Percentiles rank a stretch among this genome's conserved stretches.
Conservation (phyloP, 2,797 vertebrate species). For the Phyllotis vaccarum region DNA sequence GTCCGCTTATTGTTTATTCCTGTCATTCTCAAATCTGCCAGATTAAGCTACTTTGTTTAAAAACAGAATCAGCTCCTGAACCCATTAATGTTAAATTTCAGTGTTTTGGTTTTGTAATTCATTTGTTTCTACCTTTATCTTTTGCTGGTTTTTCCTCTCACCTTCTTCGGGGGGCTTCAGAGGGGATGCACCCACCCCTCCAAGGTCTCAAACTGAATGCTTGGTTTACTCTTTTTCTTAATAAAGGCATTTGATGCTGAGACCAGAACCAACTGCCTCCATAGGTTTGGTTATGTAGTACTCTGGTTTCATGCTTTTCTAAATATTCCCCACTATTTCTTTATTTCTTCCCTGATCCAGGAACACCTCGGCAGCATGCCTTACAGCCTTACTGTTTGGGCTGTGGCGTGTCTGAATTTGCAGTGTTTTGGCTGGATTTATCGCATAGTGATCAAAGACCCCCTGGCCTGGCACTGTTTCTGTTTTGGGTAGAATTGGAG, state of each 20-base stretch:
- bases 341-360: constrained; percentile 57
- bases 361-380: not conserved
- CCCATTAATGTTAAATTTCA: constrained; percentile 63
- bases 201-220: constrained; percentile 52
- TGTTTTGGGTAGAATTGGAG: constrained; percentile 46
- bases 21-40: constrained; percentile 56
- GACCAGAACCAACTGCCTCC: constrained; percentile 56
- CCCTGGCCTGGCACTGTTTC: constrained; percentile 46
- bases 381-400: constrained; percentile 19
- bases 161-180: constrained; percentile 66
- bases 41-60: constrained; percentile 63
- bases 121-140: constrained; percentile 69
- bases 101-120: constrained; percentile 63
- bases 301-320: constrained; percentile 33
- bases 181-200: not conserved
- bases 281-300: constrained; percentile 34
- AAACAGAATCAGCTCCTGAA: constrained; percentile 62
- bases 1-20: constrained; percentile 20
- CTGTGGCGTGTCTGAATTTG: constrained; percentile 62
- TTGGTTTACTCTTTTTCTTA: constrained; percentile 69
- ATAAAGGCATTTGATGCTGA: constrained; percentile 65
- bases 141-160: not conserved
- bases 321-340: constrained; percentile 55
- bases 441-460: constrained; percentile 57
- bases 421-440: constrained; percentile 43